Percentiles rank a stretch among this genome's conserved stretches.
phyloP scores from a whole-genome alignment of 2,113 vertebrate species.

The Electrona antarctica region DNA sequence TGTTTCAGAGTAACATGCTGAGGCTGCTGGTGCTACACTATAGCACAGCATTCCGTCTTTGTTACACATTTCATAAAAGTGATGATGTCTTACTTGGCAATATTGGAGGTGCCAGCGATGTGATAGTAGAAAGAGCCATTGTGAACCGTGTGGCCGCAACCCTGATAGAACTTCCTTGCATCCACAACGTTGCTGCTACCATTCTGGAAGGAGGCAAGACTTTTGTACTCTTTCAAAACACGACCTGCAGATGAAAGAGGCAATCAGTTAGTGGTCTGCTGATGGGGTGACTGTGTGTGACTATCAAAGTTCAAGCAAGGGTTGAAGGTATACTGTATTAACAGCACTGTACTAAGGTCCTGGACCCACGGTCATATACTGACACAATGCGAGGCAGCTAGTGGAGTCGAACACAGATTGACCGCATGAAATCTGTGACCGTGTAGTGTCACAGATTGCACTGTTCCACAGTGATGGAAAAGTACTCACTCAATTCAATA shows the following conservation, averaged over 20 bases:
- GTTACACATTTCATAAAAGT: background rate
- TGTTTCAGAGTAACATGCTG: too few relatives aligned
- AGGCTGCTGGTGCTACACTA: background rate
- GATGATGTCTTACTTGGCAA: conserved; percentile 82
- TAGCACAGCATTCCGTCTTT: background rate
- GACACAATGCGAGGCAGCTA: too few relatives aligned
- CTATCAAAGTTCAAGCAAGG: too few relatives aligned
- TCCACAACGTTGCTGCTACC: conserved; percentile 80
- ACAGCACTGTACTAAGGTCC: too few relatives aligned
- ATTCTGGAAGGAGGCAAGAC: conserved; percentile 82
- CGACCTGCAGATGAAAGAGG: conserved; percentile 77
- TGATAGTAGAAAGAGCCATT: conserved; percentile 93
- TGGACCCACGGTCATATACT: too few relatives aligned
- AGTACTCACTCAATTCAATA: too few relatives aligned
- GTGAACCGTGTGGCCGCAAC: conserved; percentile 88
- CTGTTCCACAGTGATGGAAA: too few relatives aligned
- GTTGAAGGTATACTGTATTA: too few relatives aligned
- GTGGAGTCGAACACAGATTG: too few relatives aligned
- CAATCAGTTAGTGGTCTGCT: background rate
- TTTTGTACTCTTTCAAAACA: conserved; percentile 84
- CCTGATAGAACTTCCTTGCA: conserved; percentile 85
- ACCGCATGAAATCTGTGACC: too few relatives aligned
- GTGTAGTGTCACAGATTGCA: too few relatives aligned
- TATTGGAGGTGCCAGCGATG: conserved; percentile 84
- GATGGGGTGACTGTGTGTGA: too few relatives aligned